Evolutionary conservation across 1,140 invertebrate species (phyloP), one percentile per base, ranked within the genome.

Genomic region (Neodiprion lecontei): DNA sequence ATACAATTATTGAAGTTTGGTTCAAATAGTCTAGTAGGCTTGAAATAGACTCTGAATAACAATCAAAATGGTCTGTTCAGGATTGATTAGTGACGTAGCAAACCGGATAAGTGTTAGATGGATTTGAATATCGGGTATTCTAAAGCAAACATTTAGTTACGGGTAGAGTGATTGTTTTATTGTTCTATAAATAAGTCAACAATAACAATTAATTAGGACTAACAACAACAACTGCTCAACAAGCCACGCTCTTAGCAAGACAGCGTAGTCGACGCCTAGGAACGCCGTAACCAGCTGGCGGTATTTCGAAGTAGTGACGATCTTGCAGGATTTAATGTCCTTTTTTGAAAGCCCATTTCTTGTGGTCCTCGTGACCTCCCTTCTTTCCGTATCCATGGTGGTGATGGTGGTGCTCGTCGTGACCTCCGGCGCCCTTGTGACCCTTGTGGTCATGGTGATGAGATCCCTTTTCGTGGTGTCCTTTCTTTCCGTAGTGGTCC

Each of bases 401-500:
- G 73, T 87, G 81, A 47, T 81, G 78, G 73, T 86, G 79, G 71
- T 87, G 79, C 4, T 80, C 79, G 0, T 89, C 81, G 74, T 89
- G 86, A 0, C 86, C 87, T 5, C 75, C 82, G 1, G 82, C 78
- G 17, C 84, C 82, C 67, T 89, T 85, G 70, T 89, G 86, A 0
- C 88, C 89, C 67, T 89, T 86, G 67, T 89, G 80, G 48, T 87
- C 85, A 50, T 89, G 81, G 77, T 89, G 81, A 76, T 89, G 86
- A 23, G 84, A 78, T 0, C 89, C 89, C 49, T 90, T 87, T 53
- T 88, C 78, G 61, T 83, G 80, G 21, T 91, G 80, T 48, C 93
- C 93, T 80, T 94, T 93, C 87, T 93, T 93, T 9, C 92, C 92
- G 72, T 90, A 88, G 77, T 93, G 89, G 67, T 90, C 88, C 70